Conservation (phyloP, 2,888 invertebrate genomes). For the Chrysolina haemoptera region DNA sequence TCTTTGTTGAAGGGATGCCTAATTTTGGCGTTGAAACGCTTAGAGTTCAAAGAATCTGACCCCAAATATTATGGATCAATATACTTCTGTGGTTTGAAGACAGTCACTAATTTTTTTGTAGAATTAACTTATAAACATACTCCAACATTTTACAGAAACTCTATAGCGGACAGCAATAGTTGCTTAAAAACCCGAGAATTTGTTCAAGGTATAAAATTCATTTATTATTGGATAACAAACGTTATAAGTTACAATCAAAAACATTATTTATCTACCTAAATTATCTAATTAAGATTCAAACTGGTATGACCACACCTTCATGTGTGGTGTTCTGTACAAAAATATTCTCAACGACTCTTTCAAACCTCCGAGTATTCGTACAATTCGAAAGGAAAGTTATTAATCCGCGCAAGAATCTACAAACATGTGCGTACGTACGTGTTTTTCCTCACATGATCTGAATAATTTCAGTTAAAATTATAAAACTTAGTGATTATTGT, state of each 20-base stretch:
- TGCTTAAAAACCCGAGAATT: neutral
- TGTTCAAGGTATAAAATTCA: neutral
- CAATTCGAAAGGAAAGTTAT: constrained; percentile 57
- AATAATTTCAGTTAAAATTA: too few relatives aligned
- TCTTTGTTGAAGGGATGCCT: too few relatives aligned
- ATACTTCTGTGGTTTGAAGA: too few relatives aligned
- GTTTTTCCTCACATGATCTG: neutral
- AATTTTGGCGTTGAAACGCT: too few relatives aligned
- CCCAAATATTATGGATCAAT: too few relatives aligned
- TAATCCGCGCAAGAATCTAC: constrained; percentile 54
- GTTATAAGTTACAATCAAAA: neutral
- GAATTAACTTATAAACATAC: neutral
- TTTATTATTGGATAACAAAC: neutral
- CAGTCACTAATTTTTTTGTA: too few relatives aligned
- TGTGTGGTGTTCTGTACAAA: constrained; percentile 15
- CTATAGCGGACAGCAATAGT: neutral
- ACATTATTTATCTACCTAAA: constrained; percentile 8
- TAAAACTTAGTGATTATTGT: too few relatives aligned
- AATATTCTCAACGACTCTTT: constrained; percentile 5
- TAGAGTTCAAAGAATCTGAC: too few relatives aligned
- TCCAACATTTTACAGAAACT: neutral
- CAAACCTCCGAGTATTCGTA: constrained; percentile 28
- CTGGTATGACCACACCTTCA: constrained; percentile 17
- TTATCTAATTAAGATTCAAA: constrained; percentile 10
- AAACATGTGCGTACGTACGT: neutral